Percentiles rank a stretch among this genome's conserved stretches.
Conservation (phyloP, 1,140 invertebrate genomes). For the Cecropterus lyciades region DNA sequence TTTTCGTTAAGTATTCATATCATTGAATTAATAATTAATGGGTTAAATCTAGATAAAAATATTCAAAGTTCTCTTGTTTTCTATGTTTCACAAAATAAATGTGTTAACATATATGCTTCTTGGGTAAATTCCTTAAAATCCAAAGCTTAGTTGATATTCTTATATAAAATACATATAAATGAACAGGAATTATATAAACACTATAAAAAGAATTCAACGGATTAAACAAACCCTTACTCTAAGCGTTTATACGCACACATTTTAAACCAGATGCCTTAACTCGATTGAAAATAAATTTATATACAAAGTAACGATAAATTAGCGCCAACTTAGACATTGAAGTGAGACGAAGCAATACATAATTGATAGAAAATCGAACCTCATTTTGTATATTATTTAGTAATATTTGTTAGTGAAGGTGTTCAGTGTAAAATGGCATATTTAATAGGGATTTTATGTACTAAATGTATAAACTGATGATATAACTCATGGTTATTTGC, state of each 20-base stretch:
- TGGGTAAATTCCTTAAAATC: no score
- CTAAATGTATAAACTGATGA: background rate
- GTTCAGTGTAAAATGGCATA: slow-evolving; percentile 10
- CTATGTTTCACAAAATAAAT: no score
- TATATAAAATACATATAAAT: no score
- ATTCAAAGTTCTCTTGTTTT: no score
- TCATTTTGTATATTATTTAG: slow-evolving; percentile 12
- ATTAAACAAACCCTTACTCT: background rate
- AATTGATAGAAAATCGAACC: slow-evolving; percentile 6
- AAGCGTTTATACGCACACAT: background rate
- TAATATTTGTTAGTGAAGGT: slow-evolving; percentile 9
- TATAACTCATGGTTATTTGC: no score
- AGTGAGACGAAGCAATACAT: slow-evolving; percentile 8
- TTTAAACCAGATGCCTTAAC: background rate
- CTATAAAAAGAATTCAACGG: no score
- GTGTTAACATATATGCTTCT: no score
- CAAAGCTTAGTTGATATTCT: no score
- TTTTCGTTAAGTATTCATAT: no score
- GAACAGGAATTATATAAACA: no score
- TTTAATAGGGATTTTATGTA: slow-evolving; percentile 6
- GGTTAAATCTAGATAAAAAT: no score
- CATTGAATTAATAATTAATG: no score
- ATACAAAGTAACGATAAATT: background rate
- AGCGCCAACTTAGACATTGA: background rate
- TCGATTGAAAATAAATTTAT: background rate